Evolutionary conservation across 2,797 vertebrate species (phyloP).

Genomic region (Acrossocheilus wenchowensis): DNA sequence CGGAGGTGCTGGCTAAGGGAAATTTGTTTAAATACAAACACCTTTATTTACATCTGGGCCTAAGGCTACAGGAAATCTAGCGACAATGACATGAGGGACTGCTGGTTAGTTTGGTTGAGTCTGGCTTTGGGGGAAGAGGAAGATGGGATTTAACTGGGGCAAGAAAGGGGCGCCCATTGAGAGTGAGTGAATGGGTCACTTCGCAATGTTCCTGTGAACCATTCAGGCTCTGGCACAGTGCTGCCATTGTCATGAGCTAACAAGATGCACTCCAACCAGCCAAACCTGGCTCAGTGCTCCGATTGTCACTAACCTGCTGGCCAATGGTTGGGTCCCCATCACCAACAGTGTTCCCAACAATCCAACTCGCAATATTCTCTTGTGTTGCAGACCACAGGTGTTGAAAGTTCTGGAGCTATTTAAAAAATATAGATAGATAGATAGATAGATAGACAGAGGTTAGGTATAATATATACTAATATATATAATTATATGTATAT

Average conservation of each 20-base stretch:
- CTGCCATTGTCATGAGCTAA: conserved; percentile 74
- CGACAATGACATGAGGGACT: not conserved
- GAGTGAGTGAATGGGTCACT: conserved; percentile 69
- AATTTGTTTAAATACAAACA: conserved; percentile 59
- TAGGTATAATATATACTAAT: too few species aligned
- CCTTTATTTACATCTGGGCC: conserved; percentile 51
- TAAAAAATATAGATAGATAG: not conserved
- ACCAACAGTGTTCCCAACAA: not conserved
- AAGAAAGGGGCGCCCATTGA: conserved; percentile 60
- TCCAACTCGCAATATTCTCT: not conserved
- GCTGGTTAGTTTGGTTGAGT: conserved; percentile 21
- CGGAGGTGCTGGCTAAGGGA: conserved; percentile 3
- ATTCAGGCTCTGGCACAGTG: conserved; percentile 74
- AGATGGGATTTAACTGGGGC: conserved; percentile 57
- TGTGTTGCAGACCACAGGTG: not conserved
- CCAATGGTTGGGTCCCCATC: conserved; percentile 34
- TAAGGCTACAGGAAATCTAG: not conserved
- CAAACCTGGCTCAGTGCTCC: conserved; percentile 38
- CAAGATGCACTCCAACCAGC: conserved; percentile 67
- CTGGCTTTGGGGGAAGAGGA: conserved; percentile 17
- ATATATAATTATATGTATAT: too few species aligned
- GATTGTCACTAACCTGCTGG: conserved; percentile 36
- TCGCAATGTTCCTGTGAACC: conserved; percentile 70
- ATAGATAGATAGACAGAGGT: too few species aligned
- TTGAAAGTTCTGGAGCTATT: not conserved